These are phyloP conservation scores for Brachyalestes nurse DNA, from an alignment of 2,797 vertebrate genomes.

Conservation along the genomic window DNA sequence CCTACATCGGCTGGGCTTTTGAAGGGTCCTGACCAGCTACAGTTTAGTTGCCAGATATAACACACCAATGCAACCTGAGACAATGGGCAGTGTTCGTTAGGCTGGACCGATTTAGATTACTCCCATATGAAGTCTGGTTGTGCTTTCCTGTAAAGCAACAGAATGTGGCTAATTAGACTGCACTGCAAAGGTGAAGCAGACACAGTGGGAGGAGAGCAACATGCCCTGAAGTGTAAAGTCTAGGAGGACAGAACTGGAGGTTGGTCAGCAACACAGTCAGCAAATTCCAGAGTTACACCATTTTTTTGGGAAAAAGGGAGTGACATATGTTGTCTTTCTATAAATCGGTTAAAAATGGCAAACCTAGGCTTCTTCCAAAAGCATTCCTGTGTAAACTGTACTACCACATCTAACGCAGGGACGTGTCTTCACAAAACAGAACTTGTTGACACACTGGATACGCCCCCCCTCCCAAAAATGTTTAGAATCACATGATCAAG, in stretches of 20 bases:
- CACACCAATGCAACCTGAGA: constrained; percentile 26
- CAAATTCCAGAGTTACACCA: constrained; percentile 1
- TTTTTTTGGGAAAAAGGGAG: not conserved
- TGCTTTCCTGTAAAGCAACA: constrained; percentile 28
- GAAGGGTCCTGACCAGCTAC: constrained; percentile 1
- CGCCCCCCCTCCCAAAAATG: constrained; percentile 3
- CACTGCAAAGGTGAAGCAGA: constrained; percentile 21
- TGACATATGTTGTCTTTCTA: no score
- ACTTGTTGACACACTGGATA: not conserved
- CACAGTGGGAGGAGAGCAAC: constrained; percentile 23
- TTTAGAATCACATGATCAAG: constrained; percentile 23
- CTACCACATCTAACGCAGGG: not conserved
- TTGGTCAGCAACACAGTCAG: constrained; percentile 28
- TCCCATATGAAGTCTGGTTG: constrained; percentile 49
- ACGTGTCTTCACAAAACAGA: constrained; percentile 17
- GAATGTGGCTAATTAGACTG: constrained; percentile 27
- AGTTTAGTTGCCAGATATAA: constrained; percentile 41
- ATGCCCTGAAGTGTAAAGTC: constrained; percentile 5
- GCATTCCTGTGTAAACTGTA: not conserved
- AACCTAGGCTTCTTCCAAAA: not conserved
- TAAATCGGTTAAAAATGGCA: not conserved
- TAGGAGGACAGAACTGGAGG: constrained; percentile 5
- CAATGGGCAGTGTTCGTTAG: constrained; percentile 6
- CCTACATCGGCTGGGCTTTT: constrained; percentile 9
- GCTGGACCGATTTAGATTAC: constrained; percentile 36